These are phyloP conservation scores for Hyperopisus bebe DNA, from an alignment of 2,113 vertebrate species.

Conservation along the genomic window DNA sequence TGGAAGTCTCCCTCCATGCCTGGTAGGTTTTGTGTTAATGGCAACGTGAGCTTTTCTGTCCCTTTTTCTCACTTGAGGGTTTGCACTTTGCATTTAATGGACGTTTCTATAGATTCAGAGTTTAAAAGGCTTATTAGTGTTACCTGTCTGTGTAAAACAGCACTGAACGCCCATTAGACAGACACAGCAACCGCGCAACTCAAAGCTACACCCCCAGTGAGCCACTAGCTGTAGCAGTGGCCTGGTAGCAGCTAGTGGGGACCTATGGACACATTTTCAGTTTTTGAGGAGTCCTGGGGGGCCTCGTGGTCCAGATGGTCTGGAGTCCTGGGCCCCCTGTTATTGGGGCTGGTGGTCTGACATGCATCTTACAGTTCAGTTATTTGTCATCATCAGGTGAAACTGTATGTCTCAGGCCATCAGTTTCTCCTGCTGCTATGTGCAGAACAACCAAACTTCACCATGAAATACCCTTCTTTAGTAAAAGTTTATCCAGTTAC, in stretches of 20 bases:
- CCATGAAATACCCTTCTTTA: not conserved
- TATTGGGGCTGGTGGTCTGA: not conserved
- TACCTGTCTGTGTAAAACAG: not conserved
- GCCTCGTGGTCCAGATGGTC: not conserved
- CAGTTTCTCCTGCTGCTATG: not conserved
- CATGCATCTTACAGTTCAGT: not conserved
- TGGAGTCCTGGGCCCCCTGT: not conserved
- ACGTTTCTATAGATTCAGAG: not conserved
- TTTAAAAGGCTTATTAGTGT: not conserved
- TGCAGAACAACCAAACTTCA: not conserved
- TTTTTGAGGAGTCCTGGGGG: not conserved
- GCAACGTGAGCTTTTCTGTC: not conserved
- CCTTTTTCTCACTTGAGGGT: not conserved
- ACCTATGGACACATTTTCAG: not conserved
- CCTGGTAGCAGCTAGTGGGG: not conserved
- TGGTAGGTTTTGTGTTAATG: constrained; percentile 2
- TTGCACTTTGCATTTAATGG: not conserved
- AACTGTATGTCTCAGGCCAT: not conserved
- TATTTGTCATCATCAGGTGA: not conserved
- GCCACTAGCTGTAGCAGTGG: not conserved
- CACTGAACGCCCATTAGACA: not conserved
- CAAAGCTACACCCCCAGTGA: not conserved
- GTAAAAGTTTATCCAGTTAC: not conserved
- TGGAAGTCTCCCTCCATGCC: not conserved
- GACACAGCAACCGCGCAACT: not conserved